Base-by-base conservation (phyloP, 2,797 vertebrate species). In the Oreochromis grahami region DNA sequence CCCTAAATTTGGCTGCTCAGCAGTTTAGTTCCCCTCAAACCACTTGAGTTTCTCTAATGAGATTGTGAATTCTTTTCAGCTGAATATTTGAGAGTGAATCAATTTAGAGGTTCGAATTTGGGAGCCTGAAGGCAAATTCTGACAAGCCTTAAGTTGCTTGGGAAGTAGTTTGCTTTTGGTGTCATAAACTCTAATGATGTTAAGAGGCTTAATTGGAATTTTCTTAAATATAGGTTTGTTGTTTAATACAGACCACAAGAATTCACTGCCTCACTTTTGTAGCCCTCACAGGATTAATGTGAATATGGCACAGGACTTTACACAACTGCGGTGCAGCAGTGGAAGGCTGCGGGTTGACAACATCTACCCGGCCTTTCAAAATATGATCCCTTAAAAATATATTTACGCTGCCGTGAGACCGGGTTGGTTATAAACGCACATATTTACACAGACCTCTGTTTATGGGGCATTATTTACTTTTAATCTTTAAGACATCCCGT, bases 151-250 rank as follows among this genome's bases (percentile, higher is more conserved):
- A 92, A 93, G 94, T 88, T 86, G 88, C 89, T 89, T 82, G 84
- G 87, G 89, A 93, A 93, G 86, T 84, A 19, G 92, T 94, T 96
- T 93, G 85, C 91, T 92, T 94, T 94, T 92, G 81, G 72, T 89
- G 90, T 93, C 91, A 94, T 96, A 95, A 96, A 96, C 92, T 93
- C 88, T 95, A 95, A 96, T 89, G 92, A 95, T 92, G 93, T 92
- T 91, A 92, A 91, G 86, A 83, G 84, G 87, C 90, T 94, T 94
- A 94, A 94, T 93, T 93, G 90, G 91, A 86, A 90, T 90, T 91
- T 93, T 91, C 90, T 92, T 94, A 93, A 94, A 91, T 81, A 89
- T 83, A 88, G 91, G 90, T 93, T 95, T 89, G 89, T 94, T 92
- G 84, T 94, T 94, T 94, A 92, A 94, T 91, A 88, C 93, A 89